A percentile compares a stretch with the other conserved stretches of the same genome.
These are phyloP conservation scores for Tetraodon nigroviridis DNA, from an alignment of 2,113 vertebrate genomes.

Conservation along the genomic window DNA sequence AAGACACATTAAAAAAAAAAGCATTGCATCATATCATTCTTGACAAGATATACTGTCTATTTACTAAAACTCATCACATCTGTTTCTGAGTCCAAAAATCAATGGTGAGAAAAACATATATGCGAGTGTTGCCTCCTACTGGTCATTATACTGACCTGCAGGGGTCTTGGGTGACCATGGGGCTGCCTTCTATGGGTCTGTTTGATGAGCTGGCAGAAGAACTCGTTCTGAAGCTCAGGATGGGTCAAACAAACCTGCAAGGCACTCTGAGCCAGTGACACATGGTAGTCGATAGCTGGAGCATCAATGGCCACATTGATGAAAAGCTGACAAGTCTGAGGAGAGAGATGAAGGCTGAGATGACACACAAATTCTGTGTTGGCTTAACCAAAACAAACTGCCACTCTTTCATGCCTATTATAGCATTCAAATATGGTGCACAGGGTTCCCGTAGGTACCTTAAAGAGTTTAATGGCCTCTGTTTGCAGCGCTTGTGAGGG, in stretches of 20 bases:
- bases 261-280: slow-evolving; percentile 95
- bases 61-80: background rate
- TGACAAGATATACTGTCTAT: background rate
- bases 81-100: too few species aligned
- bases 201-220: slow-evolving; percentile 96
- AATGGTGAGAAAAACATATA: background rate
- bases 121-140: slow-evolving; percentile 43
- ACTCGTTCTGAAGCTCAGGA: slow-evolving; percentile 94
- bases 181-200: slow-evolving; percentile 87
- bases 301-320: slow-evolving; percentile 94
- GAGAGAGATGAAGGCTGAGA: background rate
- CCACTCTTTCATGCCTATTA: background rate
- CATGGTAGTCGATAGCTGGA: slow-evolving; percentile 96
- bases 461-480: slow-evolving; percentile 96
- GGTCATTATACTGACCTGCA: slow-evolving; percentile 80
- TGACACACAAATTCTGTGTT: background rate
- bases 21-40: too few species aligned
- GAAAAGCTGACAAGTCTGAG: slow-evolving; percentile 96
- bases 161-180: slow-evolving; percentile 80
- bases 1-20: too few species aligned
- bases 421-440: background rate
- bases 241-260: slow-evolving; percentile 93
- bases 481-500: slow-evolving; percentile 95
- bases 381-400: background rate
- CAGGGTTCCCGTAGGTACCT: slow-evolving; percentile 68